These are phyloP conservation scores for Ondatra zibethicus DNA, from an alignment of 2,113 vertebrate genomes.

Conservation along the genomic window DNA sequence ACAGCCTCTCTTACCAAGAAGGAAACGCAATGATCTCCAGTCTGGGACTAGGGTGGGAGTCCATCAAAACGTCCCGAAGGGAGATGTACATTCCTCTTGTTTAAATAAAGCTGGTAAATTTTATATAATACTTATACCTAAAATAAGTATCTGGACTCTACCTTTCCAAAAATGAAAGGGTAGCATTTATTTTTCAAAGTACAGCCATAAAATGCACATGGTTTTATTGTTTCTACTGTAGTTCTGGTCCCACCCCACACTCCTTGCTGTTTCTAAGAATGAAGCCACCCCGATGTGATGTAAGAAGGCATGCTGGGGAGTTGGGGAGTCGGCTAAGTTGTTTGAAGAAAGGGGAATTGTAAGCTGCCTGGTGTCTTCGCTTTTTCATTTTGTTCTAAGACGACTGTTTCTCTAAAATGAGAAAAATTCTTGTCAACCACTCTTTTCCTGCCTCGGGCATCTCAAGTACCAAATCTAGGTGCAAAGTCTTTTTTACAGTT, in stretches of 20 bases:
- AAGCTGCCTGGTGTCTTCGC: slow-evolving; percentile 28
- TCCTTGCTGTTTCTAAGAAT: not conserved
- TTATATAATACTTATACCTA: not conserved
- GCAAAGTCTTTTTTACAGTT: slow-evolving; percentile 46
- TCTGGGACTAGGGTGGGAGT: not conserved
- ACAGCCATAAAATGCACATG: not conserved
- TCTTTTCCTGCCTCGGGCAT: slow-evolving; percentile 64
- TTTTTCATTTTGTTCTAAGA: slow-evolving; percentile 72
- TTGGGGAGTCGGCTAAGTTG: not conserved
- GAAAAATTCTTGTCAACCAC: slow-evolving; percentile 63
- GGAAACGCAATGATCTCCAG: slow-evolving; percentile 19
- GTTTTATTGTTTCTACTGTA: not conserved
- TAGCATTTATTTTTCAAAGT: slow-evolving; percentile 54
- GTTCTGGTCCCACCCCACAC: not conserved
- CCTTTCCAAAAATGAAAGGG: not conserved
- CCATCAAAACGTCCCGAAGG: not conserved
- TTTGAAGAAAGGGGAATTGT: slow-evolving; percentile 41
- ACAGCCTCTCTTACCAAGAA: not conserved
- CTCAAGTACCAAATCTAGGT: slow-evolving; percentile 50
- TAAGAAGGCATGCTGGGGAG: slow-evolving; percentile 22
- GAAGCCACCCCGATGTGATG: not conserved
- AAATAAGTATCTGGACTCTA: slow-evolving; percentile 18
- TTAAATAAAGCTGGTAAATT: not conserved
- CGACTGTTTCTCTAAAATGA: slow-evolving; percentile 67
- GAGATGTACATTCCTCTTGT: slow-evolving; percentile 36